Percentiles rank a stretch among this genome's conserved stretches.
Evolutionary conservation across 2,113 vertebrate species (phyloP).

Genomic region (Oreochromis aureus): DNA sequence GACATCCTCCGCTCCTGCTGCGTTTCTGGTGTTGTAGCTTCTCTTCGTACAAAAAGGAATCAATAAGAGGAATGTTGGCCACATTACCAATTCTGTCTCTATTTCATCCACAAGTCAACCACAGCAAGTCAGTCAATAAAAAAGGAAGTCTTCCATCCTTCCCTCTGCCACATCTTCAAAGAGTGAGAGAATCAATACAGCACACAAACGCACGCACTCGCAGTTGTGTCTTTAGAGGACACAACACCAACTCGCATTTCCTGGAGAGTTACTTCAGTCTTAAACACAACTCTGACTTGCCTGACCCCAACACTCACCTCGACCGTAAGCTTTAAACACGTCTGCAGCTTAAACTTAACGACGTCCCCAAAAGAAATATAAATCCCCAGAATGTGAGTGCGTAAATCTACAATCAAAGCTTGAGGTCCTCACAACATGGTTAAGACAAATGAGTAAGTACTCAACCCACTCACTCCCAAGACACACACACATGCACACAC

Average conservation of each 20-base stretch:
- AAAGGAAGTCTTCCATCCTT: constrained; percentile 42
- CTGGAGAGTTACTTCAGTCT: neutral
- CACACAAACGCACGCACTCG: neutral
- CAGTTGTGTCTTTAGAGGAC: neutral
- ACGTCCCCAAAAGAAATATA: neutral
- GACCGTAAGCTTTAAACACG: neutral
- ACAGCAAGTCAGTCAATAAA: constrained; percentile 54
- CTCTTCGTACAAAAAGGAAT: constrained; percentile 47
- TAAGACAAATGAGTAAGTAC: neutral
- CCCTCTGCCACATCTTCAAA: constrained; percentile 45
- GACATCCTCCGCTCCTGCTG: neutral
- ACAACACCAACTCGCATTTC: neutral
- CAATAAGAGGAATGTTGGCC: constrained; percentile 39
- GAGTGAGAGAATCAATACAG: constrained; percentile 51
- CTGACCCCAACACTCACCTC: neutral
- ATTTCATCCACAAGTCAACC: constrained; percentile 60
- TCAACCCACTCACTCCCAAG: neutral
- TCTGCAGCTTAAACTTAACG: neutral
- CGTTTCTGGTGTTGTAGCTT: constrained; percentile 15
- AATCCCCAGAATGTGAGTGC: neutral
- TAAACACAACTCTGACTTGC: neutral
- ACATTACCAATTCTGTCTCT: constrained; percentile 49
- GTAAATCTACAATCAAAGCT: neutral
- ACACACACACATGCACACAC: neutral
- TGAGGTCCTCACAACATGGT: neutral